Evolutionary conservation across 2,888 invertebrate species (phyloP).

Genomic region (Pogonocherus hispidulus): DNA sequence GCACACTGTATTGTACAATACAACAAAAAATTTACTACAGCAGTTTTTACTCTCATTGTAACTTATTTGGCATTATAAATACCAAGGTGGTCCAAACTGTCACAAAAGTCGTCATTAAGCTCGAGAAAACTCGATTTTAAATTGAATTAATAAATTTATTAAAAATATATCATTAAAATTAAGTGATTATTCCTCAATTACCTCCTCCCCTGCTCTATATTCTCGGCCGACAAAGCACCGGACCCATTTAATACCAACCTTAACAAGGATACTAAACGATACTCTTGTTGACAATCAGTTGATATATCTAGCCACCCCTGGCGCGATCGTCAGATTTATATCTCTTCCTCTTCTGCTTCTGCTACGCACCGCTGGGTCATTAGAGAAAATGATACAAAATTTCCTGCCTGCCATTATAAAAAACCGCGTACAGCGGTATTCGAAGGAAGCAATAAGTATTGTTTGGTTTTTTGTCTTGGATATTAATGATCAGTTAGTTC

Average conservation of each 20-base stretch:
- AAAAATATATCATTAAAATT: no score
- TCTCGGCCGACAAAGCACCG: background rate
- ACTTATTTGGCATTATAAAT: no score
- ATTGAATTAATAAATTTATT: no score
- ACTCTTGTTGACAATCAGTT: background rate
- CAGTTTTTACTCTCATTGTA: no score
- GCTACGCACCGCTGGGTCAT: background rate
- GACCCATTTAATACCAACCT: background rate
- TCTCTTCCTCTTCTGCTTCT: background rate
- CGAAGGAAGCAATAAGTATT: slow-evolving; percentile 20
- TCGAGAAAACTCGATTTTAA: no score
- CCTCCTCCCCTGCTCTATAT: background rate
- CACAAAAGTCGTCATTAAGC: no score
- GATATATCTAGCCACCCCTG: background rate
- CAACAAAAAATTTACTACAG: no score
- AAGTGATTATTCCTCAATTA: no score
- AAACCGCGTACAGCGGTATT: background rate
- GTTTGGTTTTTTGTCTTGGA: background rate
- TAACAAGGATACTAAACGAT: background rate
- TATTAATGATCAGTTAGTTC: background rate
- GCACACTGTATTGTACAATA: no score
- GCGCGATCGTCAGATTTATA: background rate
- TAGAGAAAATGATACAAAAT: background rate
- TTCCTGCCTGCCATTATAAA: background rate
- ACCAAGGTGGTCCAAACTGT: no score